Evolutionary conservation across 1,140 invertebrate species (phyloP), one percentile per base, ranked within the genome.

Genomic region (Venustaconcha ellipsiformis): DNA sequence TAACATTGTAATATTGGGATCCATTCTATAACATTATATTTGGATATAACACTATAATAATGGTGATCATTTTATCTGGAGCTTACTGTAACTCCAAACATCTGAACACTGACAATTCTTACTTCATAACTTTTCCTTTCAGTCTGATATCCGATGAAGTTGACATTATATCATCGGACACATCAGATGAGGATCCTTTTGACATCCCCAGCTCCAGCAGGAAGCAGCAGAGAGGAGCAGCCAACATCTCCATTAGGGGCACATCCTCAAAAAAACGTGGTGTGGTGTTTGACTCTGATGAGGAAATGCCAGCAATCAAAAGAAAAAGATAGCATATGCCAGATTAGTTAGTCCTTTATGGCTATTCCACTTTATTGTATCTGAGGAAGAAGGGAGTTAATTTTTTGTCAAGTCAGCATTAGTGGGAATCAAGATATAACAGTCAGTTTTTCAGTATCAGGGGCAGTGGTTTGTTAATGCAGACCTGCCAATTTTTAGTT

Each of bases 131-230:
- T 58, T 57, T 62, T 57, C 37, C 55, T 72, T 48, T 20, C 62
- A 79, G 73, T n/a, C 70, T 58, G 6, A 70, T 72, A 23, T 82
- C 78, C 48, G 77, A 81, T 37, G 60, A 76, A 55, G 74, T 57
- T 58, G 78, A 70, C 12, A n/a, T 73, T 18, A 70, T 82, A 56
- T 26, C 64, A 15, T 68, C 72, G 60, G 74, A 74, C 26, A 78
- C 80, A n/a, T 78, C 80, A 69, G 80, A 80, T 72, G 78, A 84
- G 62, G 72, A 74, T 71, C 65, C 72, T 17, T 81, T 81, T 60
- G 57, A 72, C 37, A 64, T 72, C 12, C 60, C 76, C 5, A 58
- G 66, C 1, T 74, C 80, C 15, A 64, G 48, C 5, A 57, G 71
- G 57, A 81, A 83, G 72, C 26, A 71, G 37, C 57, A 71, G 20